Evolutionary conservation across 2,888 invertebrate species (phyloP).

Genomic region (Ceraclea dissimilis): DNA sequence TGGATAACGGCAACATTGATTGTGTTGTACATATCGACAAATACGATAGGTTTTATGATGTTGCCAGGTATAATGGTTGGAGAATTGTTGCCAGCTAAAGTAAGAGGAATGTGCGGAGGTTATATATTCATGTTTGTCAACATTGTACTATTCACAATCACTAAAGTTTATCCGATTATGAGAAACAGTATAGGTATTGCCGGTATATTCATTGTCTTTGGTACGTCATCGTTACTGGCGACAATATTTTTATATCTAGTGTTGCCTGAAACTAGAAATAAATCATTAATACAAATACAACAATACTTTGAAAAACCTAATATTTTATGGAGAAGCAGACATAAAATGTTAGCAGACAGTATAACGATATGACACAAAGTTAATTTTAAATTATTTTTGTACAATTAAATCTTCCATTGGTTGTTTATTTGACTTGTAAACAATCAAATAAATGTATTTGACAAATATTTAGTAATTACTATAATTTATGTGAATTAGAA

Average conservation of each 20-base stretch:
- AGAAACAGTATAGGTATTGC: slow-evolving; percentile 52
- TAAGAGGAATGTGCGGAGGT: slow-evolving; percentile 66
- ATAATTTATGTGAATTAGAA: too few relatives aligned
- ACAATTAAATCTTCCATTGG: too few relatives aligned
- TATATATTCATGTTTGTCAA: slow-evolving; percentile 67
- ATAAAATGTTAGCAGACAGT: slow-evolving; percentile 9
- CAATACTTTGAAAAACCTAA: slow-evolving; percentile 54
- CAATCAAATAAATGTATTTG: too few relatives aligned
- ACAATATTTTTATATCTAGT: slow-evolving; percentile 59
- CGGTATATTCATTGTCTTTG: slow-evolving; percentile 67
- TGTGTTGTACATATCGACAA: slow-evolving; percentile 63
- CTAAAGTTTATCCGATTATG: slow-evolving; percentile 63
- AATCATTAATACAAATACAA: slow-evolving; percentile 65
- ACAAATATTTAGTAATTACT: too few relatives aligned
- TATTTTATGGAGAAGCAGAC: slow-evolving; percentile 18
- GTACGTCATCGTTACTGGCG: slow-evolving; percentile 52
- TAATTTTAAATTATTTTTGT: background rate
- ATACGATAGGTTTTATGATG: slow-evolving; percentile 66
- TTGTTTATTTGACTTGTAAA: too few relatives aligned
- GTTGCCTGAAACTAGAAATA: slow-evolving; percentile 68
- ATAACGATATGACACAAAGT: slow-evolving; percentile 5
- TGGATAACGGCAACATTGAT: slow-evolving; percentile 45
- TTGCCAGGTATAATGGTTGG: slow-evolving; percentile 70
- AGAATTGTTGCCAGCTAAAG: slow-evolving; percentile 65
- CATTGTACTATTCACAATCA: slow-evolving; percentile 56